These are phyloP conservation scores for Caenorhabditis sp. DNA, from an alignment of 2,888 invertebrate species.

Conservation along the genomic window DNA sequence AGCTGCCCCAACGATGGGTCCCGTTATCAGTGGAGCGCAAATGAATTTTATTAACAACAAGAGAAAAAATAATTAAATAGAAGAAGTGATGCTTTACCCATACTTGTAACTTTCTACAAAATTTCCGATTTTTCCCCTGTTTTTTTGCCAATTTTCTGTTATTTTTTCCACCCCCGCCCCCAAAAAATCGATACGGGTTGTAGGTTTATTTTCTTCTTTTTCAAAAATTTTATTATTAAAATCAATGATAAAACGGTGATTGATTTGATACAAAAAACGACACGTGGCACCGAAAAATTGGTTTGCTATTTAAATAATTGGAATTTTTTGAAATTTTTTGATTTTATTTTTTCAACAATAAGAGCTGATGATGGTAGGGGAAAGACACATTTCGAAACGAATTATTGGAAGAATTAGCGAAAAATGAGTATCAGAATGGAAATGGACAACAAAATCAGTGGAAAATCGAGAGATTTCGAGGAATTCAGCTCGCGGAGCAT, in stretches of 20 bases:
- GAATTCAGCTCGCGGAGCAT: conserved; percentile 66
- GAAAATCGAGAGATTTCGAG: conserved; percentile 19
- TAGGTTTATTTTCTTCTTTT: neutral
- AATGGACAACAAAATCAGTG: conserved; percentile 8
- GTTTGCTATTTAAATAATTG: too few relatives aligned
- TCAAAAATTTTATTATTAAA: neutral
- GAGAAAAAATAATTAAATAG: too few relatives aligned
- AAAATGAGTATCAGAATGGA: conserved; percentile 15
- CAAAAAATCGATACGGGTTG: neutral
- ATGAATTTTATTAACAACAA: too few relatives aligned
- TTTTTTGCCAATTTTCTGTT: neutral
- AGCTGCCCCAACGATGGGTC: conserved; percentile 71
- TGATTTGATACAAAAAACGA: conserved; percentile 1
- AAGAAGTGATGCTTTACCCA: conserved; percentile 17
- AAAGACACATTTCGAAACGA: conserved; percentile 10
- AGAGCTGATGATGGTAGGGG: conserved; percentile 2
- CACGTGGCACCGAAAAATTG: neutral
- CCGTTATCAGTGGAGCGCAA: conserved; percentile 59
- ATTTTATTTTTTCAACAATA: neutral
- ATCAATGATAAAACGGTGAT: too few relatives aligned
- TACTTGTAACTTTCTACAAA: neutral
- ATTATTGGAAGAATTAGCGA: neutral
- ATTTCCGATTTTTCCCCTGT: neutral
- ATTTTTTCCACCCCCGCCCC: neutral
- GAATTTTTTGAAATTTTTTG: neutral